A percentile compares a stretch with the other conserved stretches of the same genome.
Evolutionary conservation across 2,113 vertebrate genomes (phyloP).

Genomic region (Pomatorhinus ruficollis): DNA sequence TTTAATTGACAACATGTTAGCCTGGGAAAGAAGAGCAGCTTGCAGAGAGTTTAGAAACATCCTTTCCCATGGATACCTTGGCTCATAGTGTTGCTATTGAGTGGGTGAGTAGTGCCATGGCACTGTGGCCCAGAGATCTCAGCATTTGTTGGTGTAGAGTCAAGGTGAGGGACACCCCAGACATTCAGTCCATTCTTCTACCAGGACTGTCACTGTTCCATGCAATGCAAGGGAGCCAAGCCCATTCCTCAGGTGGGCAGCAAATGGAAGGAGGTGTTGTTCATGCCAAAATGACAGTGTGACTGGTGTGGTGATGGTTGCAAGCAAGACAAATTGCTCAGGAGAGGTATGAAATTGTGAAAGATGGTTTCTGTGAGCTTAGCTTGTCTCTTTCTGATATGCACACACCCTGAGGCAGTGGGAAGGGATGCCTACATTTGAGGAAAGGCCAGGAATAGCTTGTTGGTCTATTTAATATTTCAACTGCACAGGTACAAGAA

Average conservation of each 20-base stretch:
- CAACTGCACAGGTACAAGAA: background rate
- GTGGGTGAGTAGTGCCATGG: background rate
- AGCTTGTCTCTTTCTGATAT: background rate
- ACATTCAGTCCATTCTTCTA: background rate
- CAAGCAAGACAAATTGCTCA: background rate
- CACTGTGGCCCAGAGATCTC: background rate
- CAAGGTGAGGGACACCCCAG: background rate
- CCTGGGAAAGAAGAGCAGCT: background rate
- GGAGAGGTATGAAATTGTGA: background rate
- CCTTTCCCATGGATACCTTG: background rate
- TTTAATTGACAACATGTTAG: background rate
- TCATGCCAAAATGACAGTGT: accelerated
- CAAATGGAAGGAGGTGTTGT: background rate
- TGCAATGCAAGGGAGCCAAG: background rate
- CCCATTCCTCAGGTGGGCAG: background rate
- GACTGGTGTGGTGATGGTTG: background rate
- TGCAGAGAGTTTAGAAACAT: background rate
- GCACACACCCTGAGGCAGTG: background rate
- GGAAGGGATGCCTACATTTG: background rate
- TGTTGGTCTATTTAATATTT: background rate
- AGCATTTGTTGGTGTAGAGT: background rate
- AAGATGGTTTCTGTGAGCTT: background rate
- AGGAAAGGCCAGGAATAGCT: background rate
- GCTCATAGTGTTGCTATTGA: background rate
- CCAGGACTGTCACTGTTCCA: background rate